These are phyloP conservation scores for Chionis minor DNA, from an alignment of 2,113 vertebrate species.

Conservation along the genomic window DNA sequence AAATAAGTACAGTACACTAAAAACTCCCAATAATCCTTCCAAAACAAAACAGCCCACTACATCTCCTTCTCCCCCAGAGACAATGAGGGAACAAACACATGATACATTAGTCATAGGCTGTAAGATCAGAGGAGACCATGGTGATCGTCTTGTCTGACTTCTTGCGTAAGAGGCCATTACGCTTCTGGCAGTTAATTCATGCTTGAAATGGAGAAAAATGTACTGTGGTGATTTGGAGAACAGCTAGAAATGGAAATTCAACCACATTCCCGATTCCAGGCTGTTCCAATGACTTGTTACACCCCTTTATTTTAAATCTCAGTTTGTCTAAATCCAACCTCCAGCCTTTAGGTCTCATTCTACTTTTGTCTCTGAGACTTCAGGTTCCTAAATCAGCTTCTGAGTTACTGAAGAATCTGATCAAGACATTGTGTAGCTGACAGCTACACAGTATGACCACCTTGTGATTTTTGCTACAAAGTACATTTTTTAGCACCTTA, in stretches of 20 bases:
- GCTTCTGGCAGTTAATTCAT: constrained; percentile 12
- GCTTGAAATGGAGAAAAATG: constrained; percentile 1
- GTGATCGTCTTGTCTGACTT: constrained; percentile 17
- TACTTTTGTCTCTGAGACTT: not conserved
- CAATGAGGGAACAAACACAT: constrained; percentile 45
- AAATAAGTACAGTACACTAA: not conserved
- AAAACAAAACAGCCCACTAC: constrained; percentile 24
- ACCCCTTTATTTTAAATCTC: not conserved
- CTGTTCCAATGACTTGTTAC: not conserved
- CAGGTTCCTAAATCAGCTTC: not conserved
- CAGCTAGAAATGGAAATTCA: not conserved
- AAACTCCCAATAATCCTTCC: not conserved
- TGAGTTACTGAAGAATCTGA: not conserved
- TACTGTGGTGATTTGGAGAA: not conserved
- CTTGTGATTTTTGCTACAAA: not conserved
- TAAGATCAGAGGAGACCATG: constrained; percentile 15
- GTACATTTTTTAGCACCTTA: not conserved
- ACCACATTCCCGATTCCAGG: not conserved
- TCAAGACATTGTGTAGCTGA: not conserved
- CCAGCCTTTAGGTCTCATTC: not conserved
- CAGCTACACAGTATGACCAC: not conserved
- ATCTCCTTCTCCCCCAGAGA: constrained; percentile 11
- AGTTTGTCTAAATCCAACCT: not conserved
- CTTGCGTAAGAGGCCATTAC: constrained; percentile 17
- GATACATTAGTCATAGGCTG: constrained; percentile 40